phyloP scores from a whole-genome alignment of 2,888 invertebrate species.

The Camponotus fellah region DNA sequence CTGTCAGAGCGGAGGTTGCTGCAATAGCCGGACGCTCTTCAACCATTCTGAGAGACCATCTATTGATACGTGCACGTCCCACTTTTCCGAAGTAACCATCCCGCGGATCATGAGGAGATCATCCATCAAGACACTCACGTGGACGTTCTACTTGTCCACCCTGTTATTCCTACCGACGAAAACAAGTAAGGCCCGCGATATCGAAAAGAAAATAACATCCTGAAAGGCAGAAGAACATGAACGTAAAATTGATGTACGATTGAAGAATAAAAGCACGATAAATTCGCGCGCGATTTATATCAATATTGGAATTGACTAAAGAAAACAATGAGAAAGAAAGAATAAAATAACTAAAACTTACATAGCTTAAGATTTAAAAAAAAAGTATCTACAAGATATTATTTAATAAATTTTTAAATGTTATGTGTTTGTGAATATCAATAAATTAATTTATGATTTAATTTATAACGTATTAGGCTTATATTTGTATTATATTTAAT shows the following conservation, averaged over 20 bases:
- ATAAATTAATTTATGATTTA: background rate
- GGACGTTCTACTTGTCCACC: slow-evolving; percentile 70
- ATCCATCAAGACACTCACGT: slow-evolving; percentile 65
- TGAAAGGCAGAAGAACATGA: background rate
- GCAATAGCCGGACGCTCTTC: slow-evolving; percentile 66
- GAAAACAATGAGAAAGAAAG: background rate
- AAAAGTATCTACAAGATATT: background rate
- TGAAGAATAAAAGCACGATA: background rate
- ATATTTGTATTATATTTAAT: no score
- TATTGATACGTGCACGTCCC: slow-evolving; percentile 22
- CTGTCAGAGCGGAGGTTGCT: slow-evolving; percentile 73
- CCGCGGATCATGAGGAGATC: slow-evolving; percentile 73
- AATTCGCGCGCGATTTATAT: background rate
- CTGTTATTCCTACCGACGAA: slow-evolving; percentile 60
- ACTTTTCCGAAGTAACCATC: slow-evolving; percentile 38
- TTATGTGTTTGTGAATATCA: background rate
- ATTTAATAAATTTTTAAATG: no score
- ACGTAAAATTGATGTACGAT: slow-evolving; percentile 1
- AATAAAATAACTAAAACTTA: background rate
- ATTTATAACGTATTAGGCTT: background rate
- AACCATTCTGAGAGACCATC: slow-evolving; percentile 39
- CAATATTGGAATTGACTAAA: background rate
- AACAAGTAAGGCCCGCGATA: slow-evolving; percentile 60
- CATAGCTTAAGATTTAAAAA: background rate
- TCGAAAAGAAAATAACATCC: background rate